Base-by-base conservation (phyloP, 2,113 vertebrate genomes). In the Cynopterus brachyotis region DNA sequence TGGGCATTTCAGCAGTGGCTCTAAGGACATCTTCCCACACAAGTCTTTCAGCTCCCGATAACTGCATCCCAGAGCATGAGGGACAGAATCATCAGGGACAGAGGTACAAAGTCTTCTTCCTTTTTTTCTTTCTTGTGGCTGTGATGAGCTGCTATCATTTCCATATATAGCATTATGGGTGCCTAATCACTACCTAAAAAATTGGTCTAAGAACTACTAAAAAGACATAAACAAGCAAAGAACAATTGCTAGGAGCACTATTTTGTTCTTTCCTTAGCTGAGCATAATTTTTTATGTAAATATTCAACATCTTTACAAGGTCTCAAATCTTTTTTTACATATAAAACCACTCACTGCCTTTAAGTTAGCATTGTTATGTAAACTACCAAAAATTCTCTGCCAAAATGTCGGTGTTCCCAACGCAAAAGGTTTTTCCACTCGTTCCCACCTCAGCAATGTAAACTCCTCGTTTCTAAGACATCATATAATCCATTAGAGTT, bases 1-100 rank as follows among this genome's bases (percentile, higher is more conserved):
- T 99, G 98, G 99, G 99, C 24, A 96, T 99, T 35, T 98, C 99
- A 32, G 99, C 99, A 0, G 99, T 99, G 93, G 99, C 99, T 81
- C 92, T 99, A 89, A 98, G 99, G 94, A 99, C 99, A 2, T 98
- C 98, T 88, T 99, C 98, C 94, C 98, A 98, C 91, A 97, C 98
- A 93, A 98, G 98, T 96, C 97, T 98, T 98, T 98, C 99, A 92
- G 97, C 96, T 85, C 97, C 98, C 93, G 96, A 90, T 90, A 98
- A 98, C 98, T 99, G 99, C 98, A 98, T 97, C 45, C 95, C 99
- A 98, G 98, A 98, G 97, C 98, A 98, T 12, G 82, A 98, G 97
- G 98, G 98, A 84, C 98, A 97, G 87, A 75, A 37, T 76, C 98
- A 99, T 88, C 98, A 97, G 98, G 98, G 89, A 97, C 98, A 98